Conservation (phyloP, 2,113 vertebrate species). For the Hippocampus comes region DNA sequence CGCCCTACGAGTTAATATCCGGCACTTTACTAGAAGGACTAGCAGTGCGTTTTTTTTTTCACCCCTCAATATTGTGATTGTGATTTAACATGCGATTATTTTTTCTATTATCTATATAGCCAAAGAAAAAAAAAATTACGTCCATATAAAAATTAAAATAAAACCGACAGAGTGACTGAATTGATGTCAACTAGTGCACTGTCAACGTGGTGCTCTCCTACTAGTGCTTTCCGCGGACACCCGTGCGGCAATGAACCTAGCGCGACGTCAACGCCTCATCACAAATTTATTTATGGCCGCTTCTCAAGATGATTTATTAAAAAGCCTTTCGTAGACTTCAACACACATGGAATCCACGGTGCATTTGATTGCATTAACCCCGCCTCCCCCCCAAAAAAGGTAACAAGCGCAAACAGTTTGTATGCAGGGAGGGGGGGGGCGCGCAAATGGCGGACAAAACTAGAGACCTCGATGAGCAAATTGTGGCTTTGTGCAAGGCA, state of each 20-base stretch:
- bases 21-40: not conserved
- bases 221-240: constrained; percentile 2
- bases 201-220: not conserved
- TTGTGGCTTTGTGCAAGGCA: not conserved
- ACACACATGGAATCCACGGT: constrained; percentile 1
- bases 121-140: too few relatives aligned
- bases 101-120: too few relatives aligned
- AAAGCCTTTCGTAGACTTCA: constrained; percentile 35
- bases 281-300: not conserved
- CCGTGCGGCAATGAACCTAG: constrained; percentile 9
- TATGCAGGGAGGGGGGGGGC: constrained; percentile 36
- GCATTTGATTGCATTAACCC: constrained; percentile 55
- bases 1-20: not conserved
- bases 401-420: constrained; percentile 57
- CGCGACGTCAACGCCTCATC: not conserved
- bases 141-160: too few relatives aligned
- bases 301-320: constrained; percentile 25
- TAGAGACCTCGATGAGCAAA: not conserved
- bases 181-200: not conserved
- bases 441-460: not conserved
- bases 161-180: too few relatives aligned
- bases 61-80: too few relatives aligned
- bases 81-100: too few relatives aligned
- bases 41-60: not conserved
- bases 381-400: constrained; percentile 2